Evolutionary conservation across 1,140 invertebrate species (phyloP).

Genomic region (Phymorhynchus buccinoides): DNA sequence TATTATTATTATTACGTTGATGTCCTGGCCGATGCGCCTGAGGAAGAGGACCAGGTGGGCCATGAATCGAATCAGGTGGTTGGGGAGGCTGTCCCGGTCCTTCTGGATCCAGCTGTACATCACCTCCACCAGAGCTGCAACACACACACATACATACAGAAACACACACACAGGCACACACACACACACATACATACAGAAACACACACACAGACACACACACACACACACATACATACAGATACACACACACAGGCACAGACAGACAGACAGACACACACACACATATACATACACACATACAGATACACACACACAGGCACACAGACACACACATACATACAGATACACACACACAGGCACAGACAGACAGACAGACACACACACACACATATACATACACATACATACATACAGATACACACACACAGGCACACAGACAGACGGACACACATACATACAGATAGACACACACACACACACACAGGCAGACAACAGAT

Average conservation of each 20-base stretch:
- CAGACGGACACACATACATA: not conserved
- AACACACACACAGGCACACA: too few relatives aligned
- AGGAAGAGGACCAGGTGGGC: constrained; percentile 87
- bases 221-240: too few relatives aligned
- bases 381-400: not conserved
- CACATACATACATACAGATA: not conserved
- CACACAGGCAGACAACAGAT: not conserved
- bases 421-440: not conserved
- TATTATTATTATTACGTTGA: too few relatives aligned
- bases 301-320: not conserved
- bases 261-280: not conserved
- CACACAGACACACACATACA: not conserved
- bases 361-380: not conserved
- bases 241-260: not conserved
- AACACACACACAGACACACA: too few relatives aligned
- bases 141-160: too few relatives aligned
- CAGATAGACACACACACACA: constrained; percentile 4
- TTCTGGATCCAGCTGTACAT: constrained; percentile 75
- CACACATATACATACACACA: not conserved
- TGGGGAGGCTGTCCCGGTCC: constrained; percentile 49
- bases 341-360: not conserved
- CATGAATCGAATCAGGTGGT: constrained; percentile 83
- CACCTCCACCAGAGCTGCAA: constrained; percentile 76
- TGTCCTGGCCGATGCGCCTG: too few relatives aligned
- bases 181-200: too few relatives aligned